phyloP scores from a whole-genome alignment of 2,888 invertebrate species.

The Idaea straminata region DNA sequence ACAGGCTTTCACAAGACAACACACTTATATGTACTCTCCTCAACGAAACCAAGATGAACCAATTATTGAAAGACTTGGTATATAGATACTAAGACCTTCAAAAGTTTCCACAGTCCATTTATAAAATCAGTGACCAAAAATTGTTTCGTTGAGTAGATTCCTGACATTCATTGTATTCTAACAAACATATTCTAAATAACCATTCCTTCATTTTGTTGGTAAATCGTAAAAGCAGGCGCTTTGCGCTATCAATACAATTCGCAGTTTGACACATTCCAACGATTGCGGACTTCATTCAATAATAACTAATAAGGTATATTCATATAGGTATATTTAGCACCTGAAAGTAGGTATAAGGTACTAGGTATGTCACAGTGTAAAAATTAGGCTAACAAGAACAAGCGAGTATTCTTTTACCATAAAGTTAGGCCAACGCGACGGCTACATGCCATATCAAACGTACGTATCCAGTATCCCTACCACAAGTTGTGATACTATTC shows the following conservation, averaged over 20 bases:
- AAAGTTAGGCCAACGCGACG: too few relatives aligned
- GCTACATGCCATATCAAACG: too few relatives aligned
- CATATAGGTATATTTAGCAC: neutral
- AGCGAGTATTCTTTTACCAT: neutral
- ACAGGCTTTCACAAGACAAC: neutral
- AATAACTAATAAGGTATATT: neutral
- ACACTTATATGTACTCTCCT: neutral
- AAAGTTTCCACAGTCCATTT: too few relatives aligned
- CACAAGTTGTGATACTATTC: too few relatives aligned
- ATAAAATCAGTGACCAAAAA: too few relatives aligned
- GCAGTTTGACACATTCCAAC: neutral
- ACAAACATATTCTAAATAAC: too few relatives aligned
- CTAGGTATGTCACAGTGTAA: neutral
- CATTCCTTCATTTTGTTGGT: neutral
- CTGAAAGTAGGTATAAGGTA: slow-evolving; percentile 1
- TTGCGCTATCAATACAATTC: neutral
- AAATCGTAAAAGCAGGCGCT: neutral
- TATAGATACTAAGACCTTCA: too few relatives aligned
- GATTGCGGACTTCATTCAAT: neutral
- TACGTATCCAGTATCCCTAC: too few relatives aligned
- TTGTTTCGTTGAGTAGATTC: neutral
- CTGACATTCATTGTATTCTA: too few relatives aligned
- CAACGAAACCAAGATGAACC: neutral
- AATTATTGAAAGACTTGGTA: neutral
- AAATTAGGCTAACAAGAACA: neutral